A percentile compares a stretch with the other conserved stretches of the same genome.
Conservation (phyloP, 2,888 invertebrate genomes). For the Gibbula magus region DNA sequence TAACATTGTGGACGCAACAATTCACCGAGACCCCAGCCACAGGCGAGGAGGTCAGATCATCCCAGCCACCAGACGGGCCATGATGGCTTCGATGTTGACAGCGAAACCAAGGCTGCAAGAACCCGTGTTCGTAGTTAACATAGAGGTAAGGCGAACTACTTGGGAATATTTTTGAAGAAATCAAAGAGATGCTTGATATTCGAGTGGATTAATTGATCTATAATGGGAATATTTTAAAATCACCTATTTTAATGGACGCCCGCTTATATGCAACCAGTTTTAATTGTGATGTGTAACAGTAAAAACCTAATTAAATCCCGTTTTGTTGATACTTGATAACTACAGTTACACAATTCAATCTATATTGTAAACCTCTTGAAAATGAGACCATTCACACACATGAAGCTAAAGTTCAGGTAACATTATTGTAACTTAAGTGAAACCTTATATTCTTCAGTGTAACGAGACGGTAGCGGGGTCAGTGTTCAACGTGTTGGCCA, state of each 20-base stretch:
- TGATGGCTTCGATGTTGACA: constrained; percentile 96
- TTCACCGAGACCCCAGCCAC: constrained; percentile 99
- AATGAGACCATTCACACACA: too few relatives aligned
- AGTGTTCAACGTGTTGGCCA: constrained; percentile 97
- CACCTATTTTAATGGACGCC: too few relatives aligned
- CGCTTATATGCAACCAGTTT: too few relatives aligned
- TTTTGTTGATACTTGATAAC: too few relatives aligned
- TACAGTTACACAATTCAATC: too few relatives aligned
- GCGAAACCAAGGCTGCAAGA: constrained; percentile 96
- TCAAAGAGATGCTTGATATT: neutral
- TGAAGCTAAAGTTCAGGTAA: too few relatives aligned
- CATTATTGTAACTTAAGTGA: too few relatives aligned
- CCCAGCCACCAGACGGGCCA: constrained; percentile 96
- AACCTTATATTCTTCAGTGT: constrained; percentile 77
- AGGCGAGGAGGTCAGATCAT: constrained; percentile 99
- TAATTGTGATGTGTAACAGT: too few relatives aligned
- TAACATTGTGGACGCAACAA: constrained; percentile 98
- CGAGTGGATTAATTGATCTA: neutral
- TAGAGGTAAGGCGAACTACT: constrained; percentile 83
- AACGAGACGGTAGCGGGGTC: constrained; percentile 96
- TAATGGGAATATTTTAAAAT: too few relatives aligned
- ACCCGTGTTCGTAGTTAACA: constrained; percentile 98
- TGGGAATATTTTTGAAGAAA: neutral
- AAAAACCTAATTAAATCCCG: too few relatives aligned
- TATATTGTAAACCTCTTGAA: too few relatives aligned